Evolutionary conservation across 2,113 vertebrate genomes (phyloP), one percentile per base, ranked within the genome.

Genomic region (Morphnarchus princeps): DNA sequence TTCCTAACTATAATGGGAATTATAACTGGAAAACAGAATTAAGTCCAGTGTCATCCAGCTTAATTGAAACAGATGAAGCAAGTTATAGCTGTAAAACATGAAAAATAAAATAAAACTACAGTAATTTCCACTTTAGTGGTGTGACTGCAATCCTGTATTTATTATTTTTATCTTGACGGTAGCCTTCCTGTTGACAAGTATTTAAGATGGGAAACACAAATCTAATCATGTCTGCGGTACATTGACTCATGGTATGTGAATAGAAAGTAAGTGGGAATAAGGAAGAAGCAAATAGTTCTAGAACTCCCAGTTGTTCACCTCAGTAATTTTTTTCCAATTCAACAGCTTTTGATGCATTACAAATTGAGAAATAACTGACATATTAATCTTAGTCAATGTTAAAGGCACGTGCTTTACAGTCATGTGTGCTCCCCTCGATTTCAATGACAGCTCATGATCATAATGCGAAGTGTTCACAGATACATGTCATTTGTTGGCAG

Each of bases 381-480:
- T 6, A 76, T 47, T 85, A 91, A 80, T 90, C 77, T 55, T 28
- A 77, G 52, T 40, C 62, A 50, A 91, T 42, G 81, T 47, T 57
- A 65, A 55, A 49, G 81, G 61, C 88, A 87, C 17, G 4, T 85
- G 93, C 54, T 80, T 73, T 3, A 13, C 25, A 79, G 83, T 65
- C 96, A 85, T 11, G 7, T 49, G 81, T n/a, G 42, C 43, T 55
- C 38, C 57, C 49, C 78, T 85, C 3, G 0, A 42, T 47, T 94
- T 72, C 91, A 91, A 42, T 24, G 80, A 92, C 91, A 94, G 89
- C 87, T 96, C 91, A 91, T 29, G 36, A 82, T 62, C 84, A 16
- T 63, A 72, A 69, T 0, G 52, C 6, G 0, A 57, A 61, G 67
- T 1, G 17, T 31, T 96, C 28, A 10, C 80, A 86, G 11, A 71